Evolutionary conservation across 2,888 invertebrate genomes (phyloP).

Genomic region (Leptinotarsa haldemani): DNA sequence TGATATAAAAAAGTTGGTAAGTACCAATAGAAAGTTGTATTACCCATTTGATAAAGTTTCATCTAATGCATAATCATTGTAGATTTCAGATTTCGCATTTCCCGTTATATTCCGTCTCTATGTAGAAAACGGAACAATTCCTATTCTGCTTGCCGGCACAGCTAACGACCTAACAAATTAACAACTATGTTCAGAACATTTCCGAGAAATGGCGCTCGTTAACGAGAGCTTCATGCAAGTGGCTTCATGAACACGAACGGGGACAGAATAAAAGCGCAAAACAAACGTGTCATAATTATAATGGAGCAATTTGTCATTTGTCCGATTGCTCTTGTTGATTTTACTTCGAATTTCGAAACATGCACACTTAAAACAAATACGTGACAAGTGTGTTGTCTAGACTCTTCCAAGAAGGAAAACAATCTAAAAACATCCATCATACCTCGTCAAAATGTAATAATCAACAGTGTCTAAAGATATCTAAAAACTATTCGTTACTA

Average conservation of each 20-base stretch:
- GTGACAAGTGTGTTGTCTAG: not conserved
- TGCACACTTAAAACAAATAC: not conserved
- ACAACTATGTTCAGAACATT: not conserved
- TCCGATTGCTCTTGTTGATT: not conserved
- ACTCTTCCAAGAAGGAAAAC: too few relatives aligned
- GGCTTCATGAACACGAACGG: not conserved
- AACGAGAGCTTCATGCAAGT: not conserved
- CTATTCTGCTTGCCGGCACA: not conserved
- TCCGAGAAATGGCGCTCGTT: slow-evolving; percentile 1
- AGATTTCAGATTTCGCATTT: too few relatives aligned
- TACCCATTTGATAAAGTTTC: too few relatives aligned
- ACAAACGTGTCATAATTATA: not conserved
- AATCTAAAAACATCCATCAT: too few relatives aligned
- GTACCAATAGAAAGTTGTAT: too few relatives aligned
- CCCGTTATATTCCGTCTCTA: not conserved
- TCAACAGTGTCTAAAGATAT: too few relatives aligned
- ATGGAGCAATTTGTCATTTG: not conserved
- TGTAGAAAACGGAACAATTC: not conserved
- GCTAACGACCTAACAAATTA: not conserved
- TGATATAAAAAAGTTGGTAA: too few relatives aligned
- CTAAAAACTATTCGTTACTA: too few relatives aligned
- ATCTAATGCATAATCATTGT: too few relatives aligned
- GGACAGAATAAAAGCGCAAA: not conserved
- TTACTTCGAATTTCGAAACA: not conserved
- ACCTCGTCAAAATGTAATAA: too few relatives aligned